Evolutionary conservation across 2,888 invertebrate species (phyloP).

Genomic region (Vanessa cardui): DNA sequence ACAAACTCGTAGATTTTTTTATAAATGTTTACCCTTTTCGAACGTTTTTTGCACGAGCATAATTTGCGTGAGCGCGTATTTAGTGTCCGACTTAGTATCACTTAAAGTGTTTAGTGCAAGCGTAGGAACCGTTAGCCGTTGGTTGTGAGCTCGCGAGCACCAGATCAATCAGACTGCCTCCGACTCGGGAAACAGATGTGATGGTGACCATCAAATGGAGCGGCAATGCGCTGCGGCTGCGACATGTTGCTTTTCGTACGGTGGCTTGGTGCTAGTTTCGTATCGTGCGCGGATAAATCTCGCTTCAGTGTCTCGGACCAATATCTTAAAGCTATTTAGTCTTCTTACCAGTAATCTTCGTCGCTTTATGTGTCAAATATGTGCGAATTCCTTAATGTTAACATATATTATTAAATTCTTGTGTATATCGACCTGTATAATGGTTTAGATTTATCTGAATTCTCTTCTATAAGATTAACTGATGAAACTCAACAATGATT

Average conservation of each 20-base stretch:
- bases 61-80: conserved; percentile 60
- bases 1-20: conserved; percentile 66
- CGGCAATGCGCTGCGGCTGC: conserved; percentile 21
- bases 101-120: conserved; percentile 31
- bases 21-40: conserved; percentile 73
- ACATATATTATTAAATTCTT: conserved; percentile 71
- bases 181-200: conserved; percentile 51
- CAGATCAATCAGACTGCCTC: conserved; percentile 33
- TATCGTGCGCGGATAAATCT: conserved; percentile 67
- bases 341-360: conserved; percentile 72
- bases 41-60: conserved; percentile 65
- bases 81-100: conserved; percentile 34
- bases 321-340: conserved; percentile 73
- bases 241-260: conserved; percentile 65
- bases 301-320: conserved; percentile 82
- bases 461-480: conserved; percentile 72
- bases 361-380: conserved; percentile 83
- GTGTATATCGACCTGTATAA: conserved; percentile 82
- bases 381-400: conserved; percentile 80
- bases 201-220: conserved; percentile 43
- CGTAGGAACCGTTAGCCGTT: conserved; percentile 45
- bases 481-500: conserved; percentile 65
- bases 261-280: conserved; percentile 80
- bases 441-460: conserved; percentile 79
- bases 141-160: conserved; percentile 49